Evolutionary conservation across 2,113 vertebrate species (phyloP), one percentile per base, ranked within the genome.

Genomic region (Columbina picui): DNA sequence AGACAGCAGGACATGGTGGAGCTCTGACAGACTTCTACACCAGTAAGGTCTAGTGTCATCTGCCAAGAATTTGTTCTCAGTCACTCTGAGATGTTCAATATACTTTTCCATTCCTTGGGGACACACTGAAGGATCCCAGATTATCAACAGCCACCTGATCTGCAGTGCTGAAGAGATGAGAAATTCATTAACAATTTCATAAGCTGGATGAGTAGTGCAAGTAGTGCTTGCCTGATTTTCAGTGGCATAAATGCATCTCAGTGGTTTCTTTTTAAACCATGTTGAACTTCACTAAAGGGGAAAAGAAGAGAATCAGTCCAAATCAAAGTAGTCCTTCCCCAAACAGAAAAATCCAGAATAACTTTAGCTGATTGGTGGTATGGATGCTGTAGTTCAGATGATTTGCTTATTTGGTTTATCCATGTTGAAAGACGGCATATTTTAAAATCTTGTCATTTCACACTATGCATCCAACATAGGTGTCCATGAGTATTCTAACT

Each of bases 71-170:
- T 87, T 74, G 30, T 81, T 91, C 55, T 67, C 36, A 13, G 16
- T 87, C 75, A 32, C 56, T 91, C 26, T 75, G 29, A 55, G 34
- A 25, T 87, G 21, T 63, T 45, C 61, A 53, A 19, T 85, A 56
- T 74, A 49, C 32, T 59, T 10, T 63, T 52, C 60, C 18, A 5
- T 85, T 84, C 65, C 49, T 41, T 75, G n/a, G 64, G 56, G 36
- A 92, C 5, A 60, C 32, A 63, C 61, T 1, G 5, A 92, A 88
- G 29, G 32, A 67, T 84, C 27, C 53, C 43, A 63, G 23, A 77
- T 94, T 81, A 87, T 91, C 68, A 94, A 36, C 50, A 70, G 23
- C 50, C 34, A 83, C 63, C 49, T 85, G 70, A 90, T 90, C 29
- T 71, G 17, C 67, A 76, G 47, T 36, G 32, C 23, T 71, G 67